These are phyloP conservation scores for Myripristis jacobus DNA, from an alignment of 2,797 vertebrate species.

Conservation along the genomic window DNA sequence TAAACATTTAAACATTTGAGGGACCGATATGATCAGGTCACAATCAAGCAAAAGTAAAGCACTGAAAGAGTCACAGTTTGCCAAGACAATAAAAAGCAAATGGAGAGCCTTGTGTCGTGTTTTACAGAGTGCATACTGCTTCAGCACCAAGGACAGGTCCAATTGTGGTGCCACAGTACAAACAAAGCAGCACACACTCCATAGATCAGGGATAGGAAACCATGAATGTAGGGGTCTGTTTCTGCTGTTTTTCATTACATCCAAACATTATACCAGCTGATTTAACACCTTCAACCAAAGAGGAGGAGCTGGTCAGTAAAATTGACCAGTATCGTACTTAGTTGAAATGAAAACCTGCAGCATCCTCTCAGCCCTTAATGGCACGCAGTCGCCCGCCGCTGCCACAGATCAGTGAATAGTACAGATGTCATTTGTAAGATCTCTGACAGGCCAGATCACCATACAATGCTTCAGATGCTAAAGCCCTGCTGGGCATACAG, in stretches of 20 bases:
- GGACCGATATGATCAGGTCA: conserved; percentile 62
- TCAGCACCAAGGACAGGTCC: conserved; percentile 73
- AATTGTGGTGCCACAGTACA: conserved; percentile 10
- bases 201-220: conserved; percentile 43
- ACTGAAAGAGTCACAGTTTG: conserved; percentile 54
- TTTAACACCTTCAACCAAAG: no score
- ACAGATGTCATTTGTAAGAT: neutral
- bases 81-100: conserved; percentile 39
- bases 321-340: no score
- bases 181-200: neutral
- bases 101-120: conserved; percentile 44
- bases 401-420: neutral
- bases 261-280: no score
- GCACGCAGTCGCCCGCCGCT: no score
- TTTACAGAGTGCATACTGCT: conserved; percentile 17
- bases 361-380: no score
- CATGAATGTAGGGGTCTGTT: neutral
- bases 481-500: neutral
- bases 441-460: neutral
- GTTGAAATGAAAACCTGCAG: neutral
- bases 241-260: conserved; percentile 15
- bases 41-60: conserved; percentile 42
- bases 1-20: no score
- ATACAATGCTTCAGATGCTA: neutral
- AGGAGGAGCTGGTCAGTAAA: no score